Evolutionary conservation across 2,113 vertebrate genomes (phyloP).

Genomic region (Dicrurus megarhynchus): DNA sequence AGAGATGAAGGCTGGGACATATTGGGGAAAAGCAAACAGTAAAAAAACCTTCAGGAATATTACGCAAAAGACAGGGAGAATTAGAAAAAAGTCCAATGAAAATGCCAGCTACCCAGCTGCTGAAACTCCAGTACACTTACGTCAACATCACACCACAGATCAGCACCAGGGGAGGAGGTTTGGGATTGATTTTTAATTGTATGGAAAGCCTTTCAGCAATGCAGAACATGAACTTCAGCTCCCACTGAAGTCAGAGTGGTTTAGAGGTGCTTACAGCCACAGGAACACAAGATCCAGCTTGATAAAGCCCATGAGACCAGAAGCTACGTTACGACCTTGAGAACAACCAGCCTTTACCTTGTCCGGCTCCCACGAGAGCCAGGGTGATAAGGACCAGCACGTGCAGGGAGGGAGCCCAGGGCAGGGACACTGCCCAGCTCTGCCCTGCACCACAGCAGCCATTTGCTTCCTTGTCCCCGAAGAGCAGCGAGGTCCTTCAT

Average conservation of each 20-base stretch:
- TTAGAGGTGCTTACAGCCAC: neutral
- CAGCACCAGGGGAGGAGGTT: neutral
- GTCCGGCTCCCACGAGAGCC: neutral
- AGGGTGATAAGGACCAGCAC: neutral
- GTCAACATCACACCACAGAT: neutral
- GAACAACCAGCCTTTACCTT: neutral
- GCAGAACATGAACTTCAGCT: neutral
- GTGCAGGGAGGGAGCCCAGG: neutral
- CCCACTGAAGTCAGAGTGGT: neutral
- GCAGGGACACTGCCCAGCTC: neutral
- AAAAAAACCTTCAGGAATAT: neutral
- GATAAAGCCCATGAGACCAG: neutral
- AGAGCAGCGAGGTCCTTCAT: neutral
- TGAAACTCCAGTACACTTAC: neutral
- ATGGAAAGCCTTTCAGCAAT: neutral
- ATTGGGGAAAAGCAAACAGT: neutral
- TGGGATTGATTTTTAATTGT: neutral
- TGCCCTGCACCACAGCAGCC: neutral
- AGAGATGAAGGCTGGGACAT: neutral
- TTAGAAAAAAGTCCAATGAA: neutral
- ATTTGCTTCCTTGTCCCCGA: neutral
- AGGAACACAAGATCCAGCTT: neutral
- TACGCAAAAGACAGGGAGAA: neutral
- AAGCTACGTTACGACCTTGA: neutral
- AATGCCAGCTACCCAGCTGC: slow-evolving; percentile 27